Evolutionary conservation across 1,140 invertebrate genomes (phyloP).

Genomic region (Drosophila carrolli): DNA sequence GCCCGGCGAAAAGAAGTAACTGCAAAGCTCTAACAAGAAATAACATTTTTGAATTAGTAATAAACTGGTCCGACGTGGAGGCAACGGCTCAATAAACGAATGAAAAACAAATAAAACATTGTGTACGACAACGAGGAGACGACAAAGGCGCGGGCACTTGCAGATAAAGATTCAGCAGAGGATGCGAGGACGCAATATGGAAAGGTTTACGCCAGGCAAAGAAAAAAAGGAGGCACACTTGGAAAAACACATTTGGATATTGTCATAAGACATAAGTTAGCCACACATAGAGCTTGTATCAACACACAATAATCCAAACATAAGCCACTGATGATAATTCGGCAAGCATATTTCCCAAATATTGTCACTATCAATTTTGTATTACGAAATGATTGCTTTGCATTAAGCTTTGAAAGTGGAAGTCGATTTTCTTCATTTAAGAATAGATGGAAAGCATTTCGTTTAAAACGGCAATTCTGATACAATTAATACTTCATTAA

Average conservation of each 20-base stretch:
- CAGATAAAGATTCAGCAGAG: slow-evolving; percentile 2
- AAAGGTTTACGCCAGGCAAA: slow-evolving; percentile 58
- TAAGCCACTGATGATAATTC: too few species aligned
- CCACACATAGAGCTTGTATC: too few species aligned
- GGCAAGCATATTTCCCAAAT: too few species aligned
- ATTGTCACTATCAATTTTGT: too few species aligned
- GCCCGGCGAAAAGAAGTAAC: slow-evolving; percentile 22
- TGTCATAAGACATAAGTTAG: background rate
- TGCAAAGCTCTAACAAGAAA: slow-evolving; percentile 72
- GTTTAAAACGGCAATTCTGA: too few species aligned
- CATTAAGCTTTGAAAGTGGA: too few species aligned
- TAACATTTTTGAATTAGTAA: slow-evolving; percentile 81
- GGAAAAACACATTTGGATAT: slow-evolving; percentile 15
- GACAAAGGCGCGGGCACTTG: slow-evolving; percentile 28
- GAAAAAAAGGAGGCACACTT: slow-evolving; percentile 24
- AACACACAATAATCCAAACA: too few species aligned
- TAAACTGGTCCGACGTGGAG: slow-evolving; percentile 68
- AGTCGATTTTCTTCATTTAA: too few species aligned
- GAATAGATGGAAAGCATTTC: too few species aligned
- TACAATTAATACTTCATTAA: too few species aligned
- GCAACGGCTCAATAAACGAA: slow-evolving; percentile 69
- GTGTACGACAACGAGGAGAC: slow-evolving; percentile 43
- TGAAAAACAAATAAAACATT: slow-evolving; percentile 79
- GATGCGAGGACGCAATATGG: slow-evolving; percentile 13
- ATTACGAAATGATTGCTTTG: too few species aligned